These are phyloP conservation scores for Zaprionus ornatus DNA, from an alignment of 1,140 invertebrate genomes.

Conservation along the genomic window DNA sequence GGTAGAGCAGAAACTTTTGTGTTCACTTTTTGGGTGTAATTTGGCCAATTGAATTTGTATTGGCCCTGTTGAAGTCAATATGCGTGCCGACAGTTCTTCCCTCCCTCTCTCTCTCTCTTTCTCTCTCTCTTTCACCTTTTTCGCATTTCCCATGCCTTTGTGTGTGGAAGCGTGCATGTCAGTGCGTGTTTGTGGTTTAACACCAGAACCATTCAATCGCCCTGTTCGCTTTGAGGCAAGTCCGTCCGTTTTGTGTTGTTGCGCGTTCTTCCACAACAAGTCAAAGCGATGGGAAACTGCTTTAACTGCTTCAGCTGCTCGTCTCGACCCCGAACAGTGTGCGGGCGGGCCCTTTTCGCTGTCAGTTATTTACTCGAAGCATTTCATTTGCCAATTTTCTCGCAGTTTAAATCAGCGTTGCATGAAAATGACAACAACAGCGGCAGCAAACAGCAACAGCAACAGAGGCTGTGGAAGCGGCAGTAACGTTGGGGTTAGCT, in stretches of 20 bases:
- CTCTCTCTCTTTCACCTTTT: neutral
- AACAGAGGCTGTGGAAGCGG: neutral
- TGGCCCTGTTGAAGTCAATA: constrained; percentile 44
- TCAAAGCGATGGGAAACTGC: constrained; percentile 50
- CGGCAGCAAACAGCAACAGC: constrained; percentile 10
- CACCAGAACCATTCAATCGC: constrained; percentile 44
- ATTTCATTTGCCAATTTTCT: constrained; percentile 76
- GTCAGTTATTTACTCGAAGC: constrained; percentile 72
- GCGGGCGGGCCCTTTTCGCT: constrained; percentile 20
- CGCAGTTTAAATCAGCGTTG: constrained; percentile 70
- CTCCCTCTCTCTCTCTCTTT: neutral
- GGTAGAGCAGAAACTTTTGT: constrained; percentile 41
- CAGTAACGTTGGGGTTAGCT: neutral
- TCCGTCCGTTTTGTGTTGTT: constrained; percentile 3
- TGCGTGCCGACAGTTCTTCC: neutral
- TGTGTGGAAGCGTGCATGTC: constrained; percentile 43
- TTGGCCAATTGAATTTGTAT: constrained; percentile 69
- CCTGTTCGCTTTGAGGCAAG: constrained; percentile 12
- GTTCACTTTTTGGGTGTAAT: constrained; percentile 46
- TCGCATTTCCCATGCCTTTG: constrained; percentile 36
- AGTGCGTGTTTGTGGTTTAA: constrained; percentile 70
- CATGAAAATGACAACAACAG: constrained; percentile 61
- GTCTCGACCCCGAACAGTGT: neutral
- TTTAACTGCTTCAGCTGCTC: constrained; percentile 21
- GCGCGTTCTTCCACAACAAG: constrained; percentile 52